phyloP scores from a whole-genome alignment of 2,113 vertebrate genomes.

The Elephantulus edwardii region DNA sequence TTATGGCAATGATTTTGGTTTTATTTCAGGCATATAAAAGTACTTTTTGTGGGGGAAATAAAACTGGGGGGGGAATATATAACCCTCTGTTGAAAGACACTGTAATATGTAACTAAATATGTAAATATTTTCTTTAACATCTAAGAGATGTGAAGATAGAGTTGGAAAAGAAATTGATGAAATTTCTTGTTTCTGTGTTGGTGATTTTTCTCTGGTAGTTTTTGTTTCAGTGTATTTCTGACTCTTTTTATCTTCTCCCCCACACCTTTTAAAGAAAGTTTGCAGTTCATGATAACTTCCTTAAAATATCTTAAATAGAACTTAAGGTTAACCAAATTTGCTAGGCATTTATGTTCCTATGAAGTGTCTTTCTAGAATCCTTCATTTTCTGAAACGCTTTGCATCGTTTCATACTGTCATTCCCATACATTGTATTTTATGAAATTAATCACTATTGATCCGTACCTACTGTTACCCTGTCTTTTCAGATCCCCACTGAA shows the following conservation, averaged over 20 bases:
- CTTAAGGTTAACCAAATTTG: background rate
- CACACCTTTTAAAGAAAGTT: background rate
- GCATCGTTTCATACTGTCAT: too few species aligned
- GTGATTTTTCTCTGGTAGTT: background rate
- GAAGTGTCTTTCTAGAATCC: background rate
- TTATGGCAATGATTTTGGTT: background rate
- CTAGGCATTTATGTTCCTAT: background rate
- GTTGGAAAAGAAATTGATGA: background rate
- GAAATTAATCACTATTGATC: background rate
- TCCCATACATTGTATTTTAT: background rate
- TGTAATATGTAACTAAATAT: background rate
- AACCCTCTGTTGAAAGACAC: background rate
- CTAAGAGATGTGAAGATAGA: background rate
- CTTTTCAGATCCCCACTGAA: background rate
- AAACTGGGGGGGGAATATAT: background rate
- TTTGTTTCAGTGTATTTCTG: background rate
- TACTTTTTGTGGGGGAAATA: background rate
- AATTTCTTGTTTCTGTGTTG: background rate
- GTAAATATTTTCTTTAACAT: background rate
- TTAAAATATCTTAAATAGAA: too few species aligned
- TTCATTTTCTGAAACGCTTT: background rate
- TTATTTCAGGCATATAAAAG: background rate
- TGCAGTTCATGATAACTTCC: background rate
- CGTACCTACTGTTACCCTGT: background rate
- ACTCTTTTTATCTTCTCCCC: background rate